phyloP scores from a whole-genome alignment of 2,797 vertebrate genomes.

The Brachymystax lenok region DNA sequence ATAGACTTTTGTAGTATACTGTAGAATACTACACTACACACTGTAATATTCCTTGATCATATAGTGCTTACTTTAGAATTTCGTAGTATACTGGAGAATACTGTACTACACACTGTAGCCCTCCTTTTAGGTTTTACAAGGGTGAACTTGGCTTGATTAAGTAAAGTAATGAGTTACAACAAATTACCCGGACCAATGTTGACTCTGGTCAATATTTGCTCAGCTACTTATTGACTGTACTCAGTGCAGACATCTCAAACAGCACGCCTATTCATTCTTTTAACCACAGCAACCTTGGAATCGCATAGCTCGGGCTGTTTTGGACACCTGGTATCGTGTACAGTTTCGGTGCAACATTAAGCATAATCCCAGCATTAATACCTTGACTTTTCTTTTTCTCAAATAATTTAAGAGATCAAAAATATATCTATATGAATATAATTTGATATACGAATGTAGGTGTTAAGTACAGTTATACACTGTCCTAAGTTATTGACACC shows the following conservation, averaged over 20 bases:
- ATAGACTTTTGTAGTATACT: no score
- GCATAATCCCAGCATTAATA: neutral
- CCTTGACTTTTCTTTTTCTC: neutral
- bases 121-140: conserved; percentile 39
- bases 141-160: conserved; percentile 68
- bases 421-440: neutral
- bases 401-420: neutral
- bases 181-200: conserved; percentile 68
- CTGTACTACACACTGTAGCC: no score
- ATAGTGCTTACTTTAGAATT: no score
- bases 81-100: no score
- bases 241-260: conserved; percentile 56
- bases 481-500: neutral
- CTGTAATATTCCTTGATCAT: no score
- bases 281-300: conserved; percentile 66
- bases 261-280: conserved; percentile 63
- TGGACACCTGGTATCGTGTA: conserved; percentile 54
- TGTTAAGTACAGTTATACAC: neutral
- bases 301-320: conserved; percentile 25
- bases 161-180: conserved; percentile 72
- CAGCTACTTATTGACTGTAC: conserved; percentile 53
- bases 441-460: no score
- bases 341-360: conserved; percentile 42
- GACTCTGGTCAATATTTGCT: conserved; percentile 65
- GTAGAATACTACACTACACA: no score